Evolutionary conservation across 2,888 invertebrate genomes (phyloP).

Genomic region (Tupiocoris notatus): DNA sequence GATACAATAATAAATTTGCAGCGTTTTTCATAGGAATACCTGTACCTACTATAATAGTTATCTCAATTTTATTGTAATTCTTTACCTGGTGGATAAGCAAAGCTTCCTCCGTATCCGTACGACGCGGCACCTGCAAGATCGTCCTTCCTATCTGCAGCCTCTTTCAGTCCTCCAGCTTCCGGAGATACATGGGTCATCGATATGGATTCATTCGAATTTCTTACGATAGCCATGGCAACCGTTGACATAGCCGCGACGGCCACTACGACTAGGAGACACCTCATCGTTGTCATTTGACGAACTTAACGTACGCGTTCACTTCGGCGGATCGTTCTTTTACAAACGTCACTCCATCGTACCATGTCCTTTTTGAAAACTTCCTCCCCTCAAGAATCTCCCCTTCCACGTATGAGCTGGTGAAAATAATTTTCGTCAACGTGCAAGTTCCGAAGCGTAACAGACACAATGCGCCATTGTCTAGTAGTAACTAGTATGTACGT

Average conservation of each 20-base stretch:
- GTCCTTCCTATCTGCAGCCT: slow-evolving; percentile 5
- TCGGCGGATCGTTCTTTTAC: no score
- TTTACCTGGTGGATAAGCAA: slow-evolving; percentile 8
- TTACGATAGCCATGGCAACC: slow-evolving; percentile 9
- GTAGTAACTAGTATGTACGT: neutral
- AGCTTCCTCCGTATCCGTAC: slow-evolving; percentile 17
- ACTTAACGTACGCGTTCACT: no score
- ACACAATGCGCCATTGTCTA: slow-evolving; percentile 34
- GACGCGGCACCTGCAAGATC: slow-evolving; percentile 27
- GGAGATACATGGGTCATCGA: no score
- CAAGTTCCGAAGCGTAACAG: slow-evolving; percentile 14
- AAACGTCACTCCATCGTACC: no score
- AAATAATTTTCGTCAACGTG: neutral
- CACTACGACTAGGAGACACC: neutral
- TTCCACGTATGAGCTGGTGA: neutral
- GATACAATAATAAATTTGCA: no score
- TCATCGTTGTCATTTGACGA: no score
- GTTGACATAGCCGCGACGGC: neutral
- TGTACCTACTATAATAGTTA: no score
- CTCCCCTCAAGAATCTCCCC: neutral
- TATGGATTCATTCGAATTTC: slow-evolving; percentile 6
- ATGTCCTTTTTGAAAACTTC: neutral
- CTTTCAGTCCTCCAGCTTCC: neutral
- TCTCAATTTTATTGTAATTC: no score
- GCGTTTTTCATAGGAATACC: no score